Evolutionary conservation across 2,113 vertebrate genomes (phyloP).

Genomic region (Marmota monax): DNA sequence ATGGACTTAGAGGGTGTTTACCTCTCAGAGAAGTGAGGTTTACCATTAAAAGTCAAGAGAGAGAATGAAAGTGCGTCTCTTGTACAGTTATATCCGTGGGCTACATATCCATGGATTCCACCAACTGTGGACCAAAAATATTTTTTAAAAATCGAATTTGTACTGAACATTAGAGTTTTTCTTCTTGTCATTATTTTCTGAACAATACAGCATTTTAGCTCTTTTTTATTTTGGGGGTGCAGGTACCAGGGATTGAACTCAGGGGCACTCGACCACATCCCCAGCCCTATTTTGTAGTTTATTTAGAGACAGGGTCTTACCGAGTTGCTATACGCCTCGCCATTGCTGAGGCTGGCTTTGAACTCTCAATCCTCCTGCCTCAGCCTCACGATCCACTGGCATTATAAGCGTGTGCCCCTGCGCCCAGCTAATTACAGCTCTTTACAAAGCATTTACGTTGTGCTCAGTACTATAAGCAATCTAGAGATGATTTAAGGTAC

Average conservation of each 20-base stretch:
- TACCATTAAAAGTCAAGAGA: background rate
- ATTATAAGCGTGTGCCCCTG: too few relatives aligned
- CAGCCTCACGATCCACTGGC: too few relatives aligned
- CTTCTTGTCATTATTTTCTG: background rate
- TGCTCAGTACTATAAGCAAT: background rate
- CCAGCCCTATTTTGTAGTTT: too few relatives aligned
- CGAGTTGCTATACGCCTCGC: too few relatives aligned
- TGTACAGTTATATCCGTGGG: background rate
- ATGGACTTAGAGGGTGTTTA: background rate
- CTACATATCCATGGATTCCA: background rate
- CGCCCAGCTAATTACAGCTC: too few relatives aligned
- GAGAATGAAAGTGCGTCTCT: background rate
- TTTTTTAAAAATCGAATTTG: background rate
- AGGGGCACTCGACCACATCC: too few relatives aligned
- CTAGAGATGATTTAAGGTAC: background rate
- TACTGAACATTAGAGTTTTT: background rate
- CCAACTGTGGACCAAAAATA: background rate
- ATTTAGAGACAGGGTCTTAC: too few relatives aligned
- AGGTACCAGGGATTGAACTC: too few relatives aligned
- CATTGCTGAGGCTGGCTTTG: too few relatives aligned
- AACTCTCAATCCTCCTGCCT: too few relatives aligned
- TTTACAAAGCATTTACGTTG: background rate
- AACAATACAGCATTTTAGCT: background rate
- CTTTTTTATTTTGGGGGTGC: too few relatives aligned
- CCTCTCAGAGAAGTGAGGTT: conserved; percentile 2